Evolutionary conservation across 2,113 vertebrate species (phyloP).

Genomic region (Apteryx owenii): DNA sequence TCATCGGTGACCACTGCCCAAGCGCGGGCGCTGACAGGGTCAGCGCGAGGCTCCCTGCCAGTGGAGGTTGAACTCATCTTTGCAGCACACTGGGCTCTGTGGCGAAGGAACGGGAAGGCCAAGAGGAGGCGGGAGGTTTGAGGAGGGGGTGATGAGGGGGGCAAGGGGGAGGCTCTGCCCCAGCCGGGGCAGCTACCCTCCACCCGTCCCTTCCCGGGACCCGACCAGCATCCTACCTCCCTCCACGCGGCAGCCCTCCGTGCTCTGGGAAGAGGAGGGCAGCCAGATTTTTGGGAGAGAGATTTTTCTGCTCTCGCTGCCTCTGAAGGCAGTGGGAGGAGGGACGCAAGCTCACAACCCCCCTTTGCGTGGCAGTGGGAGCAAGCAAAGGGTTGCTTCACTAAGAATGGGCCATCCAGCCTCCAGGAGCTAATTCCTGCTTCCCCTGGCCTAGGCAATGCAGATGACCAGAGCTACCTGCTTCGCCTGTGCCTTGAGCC

Average conservation of each 20-base stretch:
- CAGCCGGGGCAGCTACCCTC: not conserved
- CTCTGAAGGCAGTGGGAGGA: not conserved
- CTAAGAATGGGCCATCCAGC: not conserved
- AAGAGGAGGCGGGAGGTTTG: not conserved
- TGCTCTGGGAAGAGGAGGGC: not conserved
- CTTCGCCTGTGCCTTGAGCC: not conserved
- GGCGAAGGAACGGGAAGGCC: not conserved
- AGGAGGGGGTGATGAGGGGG: not conserved
- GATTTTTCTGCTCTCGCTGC: not conserved
- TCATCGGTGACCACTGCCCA: fast-evolving
- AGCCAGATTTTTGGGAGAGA: fast-evolving
- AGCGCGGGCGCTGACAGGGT: fast-evolving
- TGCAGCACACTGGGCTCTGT: not conserved
- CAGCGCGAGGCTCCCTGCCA: not conserved
- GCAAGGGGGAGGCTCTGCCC: not conserved
- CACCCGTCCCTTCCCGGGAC: not conserved
- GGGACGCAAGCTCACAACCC: not conserved
- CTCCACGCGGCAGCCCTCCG: not conserved
- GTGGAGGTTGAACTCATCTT: not conserved
- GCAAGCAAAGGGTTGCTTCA: not conserved
- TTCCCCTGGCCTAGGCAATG: not conserved
- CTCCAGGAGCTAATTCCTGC: not conserved
- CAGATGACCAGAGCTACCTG: not conserved
- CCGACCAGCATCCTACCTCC: not conserved
- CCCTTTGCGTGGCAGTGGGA: not conserved